Conservation (phyloP, 2,888 invertebrate genomes). For the Aphodius sticticus region DNA sequence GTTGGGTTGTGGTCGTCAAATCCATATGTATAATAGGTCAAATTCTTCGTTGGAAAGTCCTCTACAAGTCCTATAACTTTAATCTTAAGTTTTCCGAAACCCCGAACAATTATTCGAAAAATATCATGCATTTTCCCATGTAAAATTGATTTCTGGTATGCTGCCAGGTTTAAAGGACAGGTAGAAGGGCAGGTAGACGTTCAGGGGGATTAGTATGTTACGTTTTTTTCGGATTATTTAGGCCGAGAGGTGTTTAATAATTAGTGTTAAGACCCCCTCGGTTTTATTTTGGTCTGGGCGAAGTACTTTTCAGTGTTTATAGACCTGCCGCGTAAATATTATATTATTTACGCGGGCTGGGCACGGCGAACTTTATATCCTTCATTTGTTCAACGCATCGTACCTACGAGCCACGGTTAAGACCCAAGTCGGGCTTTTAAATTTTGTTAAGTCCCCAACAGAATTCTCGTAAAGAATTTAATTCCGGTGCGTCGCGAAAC, state of each 20-base stretch:
- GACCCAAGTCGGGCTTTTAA: conserved; percentile 14
- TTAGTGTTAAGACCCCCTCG: conserved; percentile 1
- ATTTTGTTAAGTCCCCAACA: conserved; percentile 20
- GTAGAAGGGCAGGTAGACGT: too few species aligned
- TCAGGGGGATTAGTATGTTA: too few species aligned
- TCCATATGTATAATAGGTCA: too few species aligned
- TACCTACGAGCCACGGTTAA: not conserved
- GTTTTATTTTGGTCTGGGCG: conserved; percentile 12
- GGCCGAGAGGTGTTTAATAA: not conserved
- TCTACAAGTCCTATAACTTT: too few species aligned
- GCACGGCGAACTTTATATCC: conserved; percentile 18
- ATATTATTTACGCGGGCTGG: not conserved
- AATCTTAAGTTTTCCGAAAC: too few species aligned
- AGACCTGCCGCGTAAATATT: conserved; percentile 12
- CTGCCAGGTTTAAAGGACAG: too few species aligned
- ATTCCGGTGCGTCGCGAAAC: not conserved
- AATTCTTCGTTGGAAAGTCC: too few species aligned
- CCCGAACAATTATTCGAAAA: too few species aligned
- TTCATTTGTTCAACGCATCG: conserved; percentile 9
- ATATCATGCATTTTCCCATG: too few species aligned
- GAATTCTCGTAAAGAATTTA: conserved; percentile 18
- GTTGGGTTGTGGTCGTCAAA: too few species aligned
- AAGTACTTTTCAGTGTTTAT: conserved; percentile 10
- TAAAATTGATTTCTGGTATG: too few species aligned
- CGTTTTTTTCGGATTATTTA: not conserved